Conservation (phyloP, 2,888 invertebrate genomes). For the Latrodectus hesperus region DNA sequence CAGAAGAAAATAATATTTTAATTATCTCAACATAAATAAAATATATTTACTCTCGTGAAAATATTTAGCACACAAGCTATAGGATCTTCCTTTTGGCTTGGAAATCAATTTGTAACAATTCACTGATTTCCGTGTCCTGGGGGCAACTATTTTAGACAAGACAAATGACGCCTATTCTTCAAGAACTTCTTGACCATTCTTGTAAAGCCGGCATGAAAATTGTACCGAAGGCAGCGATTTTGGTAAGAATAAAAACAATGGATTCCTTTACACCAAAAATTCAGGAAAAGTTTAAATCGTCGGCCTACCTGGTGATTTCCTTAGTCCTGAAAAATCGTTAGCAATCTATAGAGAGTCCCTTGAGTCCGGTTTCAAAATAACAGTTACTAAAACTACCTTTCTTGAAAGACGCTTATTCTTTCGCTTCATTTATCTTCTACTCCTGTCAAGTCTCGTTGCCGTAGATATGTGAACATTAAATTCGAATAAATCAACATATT, state of each 20-base stretch:
- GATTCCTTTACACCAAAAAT: slow-evolving; percentile 28
- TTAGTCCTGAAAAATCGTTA: slow-evolving; percentile 62
- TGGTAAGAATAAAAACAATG: slow-evolving; percentile 37
- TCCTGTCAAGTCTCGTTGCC: slow-evolving; percentile 48
- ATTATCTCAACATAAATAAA: no score
- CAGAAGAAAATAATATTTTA: no score
- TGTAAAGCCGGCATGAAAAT: slow-evolving; percentile 15
- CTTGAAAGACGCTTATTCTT: slow-evolving; percentile 18
- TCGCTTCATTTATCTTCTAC: slow-evolving; percentile 54
- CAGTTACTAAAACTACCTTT: slow-evolving; percentile 56
- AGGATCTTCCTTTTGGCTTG: neutral
- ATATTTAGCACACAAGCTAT: no score
- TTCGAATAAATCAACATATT: slow-evolving; percentile 49
- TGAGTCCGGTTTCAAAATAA: slow-evolving; percentile 41
- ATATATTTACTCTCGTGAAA: no score
- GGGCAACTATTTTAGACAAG: slow-evolving; percentile 5
- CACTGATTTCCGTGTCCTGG: neutral
- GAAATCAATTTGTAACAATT: neutral
- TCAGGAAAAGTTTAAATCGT: slow-evolving; percentile 57
- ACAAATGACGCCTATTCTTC: slow-evolving; percentile 11
- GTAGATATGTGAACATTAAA: slow-evolving; percentile 50
- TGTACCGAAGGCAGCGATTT: slow-evolving; percentile 31
- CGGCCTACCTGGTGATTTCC: slow-evolving; percentile 51
- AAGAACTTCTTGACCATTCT: slow-evolving; percentile 20
- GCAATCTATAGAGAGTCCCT: slow-evolving; percentile 62